Base-by-base conservation (phyloP, 2,888 invertebrate genomes). In the Chloroclysta siterata region DNA sequence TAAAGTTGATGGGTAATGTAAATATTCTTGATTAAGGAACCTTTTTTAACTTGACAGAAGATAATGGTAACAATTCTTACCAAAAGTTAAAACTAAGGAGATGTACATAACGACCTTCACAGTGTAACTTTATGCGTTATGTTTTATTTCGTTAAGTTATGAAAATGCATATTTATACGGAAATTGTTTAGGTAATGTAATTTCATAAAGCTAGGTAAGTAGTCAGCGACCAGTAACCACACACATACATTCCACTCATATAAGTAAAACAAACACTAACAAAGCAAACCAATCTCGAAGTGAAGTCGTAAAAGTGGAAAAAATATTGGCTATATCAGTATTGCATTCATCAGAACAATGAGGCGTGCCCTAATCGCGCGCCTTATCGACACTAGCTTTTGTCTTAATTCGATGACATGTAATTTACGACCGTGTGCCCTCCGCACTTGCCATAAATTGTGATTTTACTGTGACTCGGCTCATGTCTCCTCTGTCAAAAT, bases 381-480 rank as follows among this genome's bases (percentile, higher is more conserved):
- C 79, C 87, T 86, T 87, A 90, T 89, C 89, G 81, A 78, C 80
- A 76, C 81, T 82, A 78, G 86, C 89, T 87, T 89, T 90, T 89
- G 90, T 91, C 89, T 92, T 90, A 90, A 90, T 91, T 88, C 88
- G 85, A 89, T 87, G 85, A 80, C 80, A 76, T 72, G 80, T 87
- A 83, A 90, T 91, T 91, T 91, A 90, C 84, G 79, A 81, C 77
- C 75, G 70, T 75, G 75, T 79, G 80, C 78, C 78, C 75, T 77
- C 76, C 77, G 79, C 81, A 84, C 82, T 85, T 75, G 82, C 87
- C 82, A 89, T 92, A 92, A 93, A 92, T 89, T 88, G 89, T 85
- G 78, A 87, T 85, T 87, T 88, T 87, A 86, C 81, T 82, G 80
- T 81, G 79, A 79, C 77, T 80, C 76, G 76, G 73, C 80, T 58